Evolutionary conservation across 2,797 vertebrate genomes (phyloP).

Genomic region (Syngnathus rostellatus): DNA sequence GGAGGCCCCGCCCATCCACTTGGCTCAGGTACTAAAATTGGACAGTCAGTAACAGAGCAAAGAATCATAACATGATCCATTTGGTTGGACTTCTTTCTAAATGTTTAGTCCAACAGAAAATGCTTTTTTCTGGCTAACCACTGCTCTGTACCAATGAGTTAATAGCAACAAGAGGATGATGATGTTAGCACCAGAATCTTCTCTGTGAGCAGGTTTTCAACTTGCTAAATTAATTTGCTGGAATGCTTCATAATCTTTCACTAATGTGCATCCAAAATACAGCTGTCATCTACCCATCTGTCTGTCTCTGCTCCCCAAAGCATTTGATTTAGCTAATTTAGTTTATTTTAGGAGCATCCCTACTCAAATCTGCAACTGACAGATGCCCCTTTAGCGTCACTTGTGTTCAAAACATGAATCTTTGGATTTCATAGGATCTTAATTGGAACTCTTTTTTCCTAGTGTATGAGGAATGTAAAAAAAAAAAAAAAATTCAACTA

Average conservation of each 20-base stretch:
- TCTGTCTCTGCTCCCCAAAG: conserved; percentile 1
- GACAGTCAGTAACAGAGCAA: too few species aligned
- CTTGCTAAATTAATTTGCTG: neutral
- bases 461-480: neutral
- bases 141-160: neutral
- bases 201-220: neutral
- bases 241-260: conserved; percentile 3
- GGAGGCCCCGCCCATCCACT: too few species aligned
- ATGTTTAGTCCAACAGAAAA: too few species aligned
- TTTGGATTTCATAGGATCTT: conserved; percentile 5
- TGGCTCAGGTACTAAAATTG: too few species aligned
- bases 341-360: neutral
- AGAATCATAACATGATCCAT: too few species aligned
- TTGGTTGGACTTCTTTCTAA: too few species aligned
- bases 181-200: neutral
- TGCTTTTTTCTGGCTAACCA: neutral
- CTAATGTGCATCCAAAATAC: neutral
- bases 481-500: too few species aligned
- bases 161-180: neutral
- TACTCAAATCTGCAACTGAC: conserved; percentile 9
- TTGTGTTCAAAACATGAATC: conserved; percentile 7
- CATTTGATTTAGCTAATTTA: conserved; percentile 1
- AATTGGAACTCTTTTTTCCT: neutral
- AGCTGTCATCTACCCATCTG: neutral
- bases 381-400: conserved; percentile 15